Evolutionary conservation across 1,140 invertebrate species (phyloP).

Genomic region (Dysdera silvatica): DNA sequence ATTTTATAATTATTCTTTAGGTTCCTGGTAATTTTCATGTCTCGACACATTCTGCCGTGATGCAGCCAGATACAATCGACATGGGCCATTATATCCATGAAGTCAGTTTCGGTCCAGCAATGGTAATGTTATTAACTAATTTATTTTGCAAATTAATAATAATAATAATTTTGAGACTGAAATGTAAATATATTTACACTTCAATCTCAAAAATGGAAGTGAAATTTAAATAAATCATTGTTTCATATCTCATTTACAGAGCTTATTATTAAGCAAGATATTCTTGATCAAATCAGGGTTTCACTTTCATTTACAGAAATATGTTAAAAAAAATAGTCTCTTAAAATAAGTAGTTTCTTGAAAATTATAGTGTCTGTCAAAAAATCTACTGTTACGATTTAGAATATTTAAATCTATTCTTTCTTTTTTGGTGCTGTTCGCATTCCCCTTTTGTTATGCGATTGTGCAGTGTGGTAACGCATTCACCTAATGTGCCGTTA

Average conservation of each 20-base stretch:
- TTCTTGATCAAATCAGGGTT: neutral
- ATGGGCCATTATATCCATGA: conserved; percentile 55
- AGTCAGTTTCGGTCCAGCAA: conserved; percentile 50
- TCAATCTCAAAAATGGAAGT: too few relatives aligned
- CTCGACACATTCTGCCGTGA: conserved; percentile 53
- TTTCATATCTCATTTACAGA: neutral
- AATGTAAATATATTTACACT: neutral
- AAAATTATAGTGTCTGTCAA: too few relatives aligned
- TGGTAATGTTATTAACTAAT: conserved; percentile 32
- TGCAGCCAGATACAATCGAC: conserved; percentile 51
- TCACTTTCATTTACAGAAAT: too few relatives aligned
- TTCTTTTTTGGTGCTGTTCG: too few relatives aligned
- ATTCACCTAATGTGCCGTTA: too few relatives aligned
- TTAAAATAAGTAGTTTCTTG: too few relatives aligned
- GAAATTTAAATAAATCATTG: too few relatives aligned
- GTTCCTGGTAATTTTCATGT: conserved; percentile 59
- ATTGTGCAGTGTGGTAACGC: too few relatives aligned
- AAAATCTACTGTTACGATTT: too few relatives aligned
- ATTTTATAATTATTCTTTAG: conserved; percentile 35
- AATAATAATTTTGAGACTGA: neutral
- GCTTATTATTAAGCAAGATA: neutral
- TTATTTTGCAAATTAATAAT: neutral
- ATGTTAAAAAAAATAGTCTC: too few relatives aligned
- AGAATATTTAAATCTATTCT: too few relatives aligned
- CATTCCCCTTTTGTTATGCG: too few relatives aligned